Percentiles rank a stretch among this genome's conserved stretches.
Evolutionary conservation across 2,797 vertebrate species (phyloP).

Genomic region (Phaenicophaeus curvirostris): DNA sequence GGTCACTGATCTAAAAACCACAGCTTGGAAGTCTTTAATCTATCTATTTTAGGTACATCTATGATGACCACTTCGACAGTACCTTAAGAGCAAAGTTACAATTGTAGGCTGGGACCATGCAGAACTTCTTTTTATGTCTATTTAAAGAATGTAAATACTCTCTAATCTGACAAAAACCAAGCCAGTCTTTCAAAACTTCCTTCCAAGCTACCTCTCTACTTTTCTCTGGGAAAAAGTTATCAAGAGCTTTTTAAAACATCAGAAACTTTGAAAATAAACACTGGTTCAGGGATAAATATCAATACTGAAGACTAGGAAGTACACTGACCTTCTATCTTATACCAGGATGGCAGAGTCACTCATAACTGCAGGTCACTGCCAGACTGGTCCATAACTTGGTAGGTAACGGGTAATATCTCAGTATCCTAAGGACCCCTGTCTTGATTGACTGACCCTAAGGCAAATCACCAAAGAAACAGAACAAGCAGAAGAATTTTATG

Average conservation of each 20-base stretch:
- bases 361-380: not conserved
- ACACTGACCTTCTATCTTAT: not conserved
- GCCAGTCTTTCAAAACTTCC: not conserved
- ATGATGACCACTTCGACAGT: not conserved
- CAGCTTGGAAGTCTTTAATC: not conserved
- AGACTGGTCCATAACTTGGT: not conserved
- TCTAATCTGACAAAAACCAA: not conserved
- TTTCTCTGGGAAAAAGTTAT: not conserved
- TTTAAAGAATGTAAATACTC: not conserved
- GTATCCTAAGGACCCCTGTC: not conserved
- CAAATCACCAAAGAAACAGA: not conserved
- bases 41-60: constrained; percentile 2
- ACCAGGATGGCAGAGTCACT: not conserved
- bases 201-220: not conserved
- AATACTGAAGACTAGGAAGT: not conserved
- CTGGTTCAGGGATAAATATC: not conserved
- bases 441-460: not conserved
- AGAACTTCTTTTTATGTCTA: not conserved
- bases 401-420: not conserved
- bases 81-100: not conserved
- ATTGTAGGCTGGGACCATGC: not conserved
- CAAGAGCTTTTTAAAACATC: not conserved
- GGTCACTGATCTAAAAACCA: not conserved
- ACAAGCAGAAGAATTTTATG: not conserved
- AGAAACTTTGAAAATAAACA: not conserved